Percentiles rank a stretch among this genome's conserved stretches.
Conservation (phyloP, 2,797 vertebrate genomes). For the Gymnopithys bicolor region DNA sequence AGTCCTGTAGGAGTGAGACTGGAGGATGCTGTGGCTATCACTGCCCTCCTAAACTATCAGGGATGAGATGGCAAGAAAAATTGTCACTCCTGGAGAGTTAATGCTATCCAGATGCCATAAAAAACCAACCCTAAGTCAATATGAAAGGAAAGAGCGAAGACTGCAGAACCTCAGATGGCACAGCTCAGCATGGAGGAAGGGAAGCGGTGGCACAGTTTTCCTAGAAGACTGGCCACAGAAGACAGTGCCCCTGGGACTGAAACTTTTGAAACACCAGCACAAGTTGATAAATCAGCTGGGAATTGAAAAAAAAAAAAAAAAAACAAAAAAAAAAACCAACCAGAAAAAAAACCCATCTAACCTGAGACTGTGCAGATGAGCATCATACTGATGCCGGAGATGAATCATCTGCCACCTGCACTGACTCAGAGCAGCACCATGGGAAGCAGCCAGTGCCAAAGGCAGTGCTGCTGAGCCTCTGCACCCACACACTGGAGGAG, state of each 20-base stretch:
- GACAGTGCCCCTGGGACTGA: constrained; percentile 25
- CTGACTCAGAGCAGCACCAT: constrained; percentile 45
- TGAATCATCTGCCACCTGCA: constrained; percentile 71
- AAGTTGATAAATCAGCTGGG: constrained; percentile 64
- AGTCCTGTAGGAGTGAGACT: neutral
- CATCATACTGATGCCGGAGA: constrained; percentile 5
- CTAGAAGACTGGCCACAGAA: neutral
- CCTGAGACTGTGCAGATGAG: constrained; percentile 49
- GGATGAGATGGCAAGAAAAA: neutral
- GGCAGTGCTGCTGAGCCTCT: neutral
- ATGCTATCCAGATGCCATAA: neutral
- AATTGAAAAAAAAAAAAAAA: neutral
- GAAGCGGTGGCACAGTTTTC: neutral
- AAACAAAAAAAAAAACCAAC: too few relatives aligned
- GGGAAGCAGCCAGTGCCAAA: constrained; percentile 10
- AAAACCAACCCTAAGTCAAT: neutral
- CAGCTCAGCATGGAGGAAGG: neutral
- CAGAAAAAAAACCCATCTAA: neutral
- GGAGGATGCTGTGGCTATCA: accelerated
- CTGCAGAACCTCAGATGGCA: neutral
- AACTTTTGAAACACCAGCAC: neutral
- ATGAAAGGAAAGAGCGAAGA: neutral
- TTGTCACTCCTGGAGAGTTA: neutral
- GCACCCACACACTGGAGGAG: accelerated
- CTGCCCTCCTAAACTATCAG: neutral